Conservation (phyloP, 2,888 invertebrate genomes). For the Spilarctia lutea region DNA sequence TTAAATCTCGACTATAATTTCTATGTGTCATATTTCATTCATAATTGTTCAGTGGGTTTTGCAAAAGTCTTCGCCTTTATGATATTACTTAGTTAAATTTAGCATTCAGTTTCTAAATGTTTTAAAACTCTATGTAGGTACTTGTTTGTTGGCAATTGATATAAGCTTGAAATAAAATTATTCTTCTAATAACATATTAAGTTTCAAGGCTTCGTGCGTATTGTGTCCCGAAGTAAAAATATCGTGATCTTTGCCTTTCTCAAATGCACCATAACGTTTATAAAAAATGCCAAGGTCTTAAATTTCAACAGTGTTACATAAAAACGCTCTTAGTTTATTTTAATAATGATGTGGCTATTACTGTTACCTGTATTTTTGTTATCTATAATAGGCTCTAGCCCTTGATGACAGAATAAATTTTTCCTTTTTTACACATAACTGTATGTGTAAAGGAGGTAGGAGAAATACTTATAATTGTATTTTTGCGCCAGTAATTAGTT, state of each 20-base stretch:
- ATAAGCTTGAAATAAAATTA: neutral
- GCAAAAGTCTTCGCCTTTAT: no score
- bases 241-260: constrained; percentile 1
- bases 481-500: neutral
- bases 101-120: no score
- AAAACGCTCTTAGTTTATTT: neutral
- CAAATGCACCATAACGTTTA: neutral
- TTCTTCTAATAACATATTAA: neutral
- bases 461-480: neutral
- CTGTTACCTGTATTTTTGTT: neutral
- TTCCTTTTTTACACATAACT: no score
- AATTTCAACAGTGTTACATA: neutral
- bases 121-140: no score
- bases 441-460: no score
- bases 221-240: neutral
- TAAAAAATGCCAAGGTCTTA: neutral
- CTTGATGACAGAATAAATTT: neutral
- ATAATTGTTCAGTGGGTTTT: no score
- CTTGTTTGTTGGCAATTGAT: neutral
- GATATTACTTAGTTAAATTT: no score
- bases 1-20: no score
- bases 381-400: neutral
- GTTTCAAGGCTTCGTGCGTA: neutral
- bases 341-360: neutral
- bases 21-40: no score